Conservation (phyloP, 2,797 vertebrate genomes). For the Megaceryle alcyon region DNA sequence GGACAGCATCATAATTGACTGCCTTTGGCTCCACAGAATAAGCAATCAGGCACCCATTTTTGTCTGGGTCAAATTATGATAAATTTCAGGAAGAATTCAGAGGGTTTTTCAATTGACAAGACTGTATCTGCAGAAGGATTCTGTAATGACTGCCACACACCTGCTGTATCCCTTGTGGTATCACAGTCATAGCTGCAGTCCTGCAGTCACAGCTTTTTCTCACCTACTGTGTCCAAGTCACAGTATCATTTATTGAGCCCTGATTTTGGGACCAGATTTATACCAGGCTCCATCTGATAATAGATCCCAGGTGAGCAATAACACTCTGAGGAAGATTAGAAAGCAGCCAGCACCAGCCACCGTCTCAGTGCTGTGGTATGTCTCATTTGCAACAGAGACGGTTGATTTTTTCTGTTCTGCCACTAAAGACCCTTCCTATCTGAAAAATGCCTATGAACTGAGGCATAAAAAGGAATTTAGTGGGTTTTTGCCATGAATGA, state of each 20-base stretch:
- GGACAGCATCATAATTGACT: background rate
- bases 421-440: background rate
- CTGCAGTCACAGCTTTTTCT: background rate
- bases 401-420: background rate
- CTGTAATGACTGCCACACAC: background rate
- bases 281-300: background rate
- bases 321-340: background rate
- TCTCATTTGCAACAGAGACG: background rate
- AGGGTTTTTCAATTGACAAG: background rate
- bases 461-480: background rate
- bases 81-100: slow-evolving; percentile 1
- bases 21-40: background rate
- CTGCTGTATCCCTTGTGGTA: background rate
- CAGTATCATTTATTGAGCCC: background rate
- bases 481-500: background rate
- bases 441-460: background rate
- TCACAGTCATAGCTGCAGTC: background rate
- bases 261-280: slow-evolving; percentile 9
- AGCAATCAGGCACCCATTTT: background rate
- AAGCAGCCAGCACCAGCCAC: background rate
- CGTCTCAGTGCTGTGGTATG: background rate
- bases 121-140: background rate
- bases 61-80: background rate
- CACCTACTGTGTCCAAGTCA: background rate
- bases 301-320: background rate